Evolutionary conservation across 2,888 invertebrate genomes (phyloP).

Genomic region (Athripsodes cinereus): DNA sequence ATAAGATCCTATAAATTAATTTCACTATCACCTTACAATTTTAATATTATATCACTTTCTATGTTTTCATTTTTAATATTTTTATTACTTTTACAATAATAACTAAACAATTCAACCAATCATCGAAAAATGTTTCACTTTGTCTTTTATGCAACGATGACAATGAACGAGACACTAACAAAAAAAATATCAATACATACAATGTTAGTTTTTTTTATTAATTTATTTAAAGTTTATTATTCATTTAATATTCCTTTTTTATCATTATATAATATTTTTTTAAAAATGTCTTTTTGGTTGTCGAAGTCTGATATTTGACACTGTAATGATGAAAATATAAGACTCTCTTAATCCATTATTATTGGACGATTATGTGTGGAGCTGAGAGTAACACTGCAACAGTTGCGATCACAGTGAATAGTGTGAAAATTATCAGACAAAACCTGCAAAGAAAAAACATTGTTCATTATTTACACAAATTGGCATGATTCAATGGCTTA

Average conservation of each 20-base stretch:
- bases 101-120: no score
- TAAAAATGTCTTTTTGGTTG: not conserved
- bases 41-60: slow-evolving; percentile 2
- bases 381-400: slow-evolving; percentile 87
- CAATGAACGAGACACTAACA: no score
- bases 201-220: not conserved
- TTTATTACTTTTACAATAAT: not conserved
- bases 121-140: not conserved
- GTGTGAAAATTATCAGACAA: slow-evolving; percentile 91
- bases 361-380: slow-evolving; percentile 93
- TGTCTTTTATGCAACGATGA: not conserved
- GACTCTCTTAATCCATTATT: slow-evolving; percentile 35
- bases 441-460: slow-evolving; percentile 56
- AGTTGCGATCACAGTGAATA: slow-evolving; percentile 90
- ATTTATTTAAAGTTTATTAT: not conserved
- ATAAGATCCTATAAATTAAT: not conserved
- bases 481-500: no score
- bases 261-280: not conserved
- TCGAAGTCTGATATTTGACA: no score
- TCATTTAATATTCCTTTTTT: not conserved
- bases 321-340: not conserved
- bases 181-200: no score
- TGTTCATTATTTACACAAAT: no score
- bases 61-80: not conserved
- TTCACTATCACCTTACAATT: not conserved